A percentile compares a stretch with the other conserved stretches of the same genome.
Conservation (phyloP, 1,140 invertebrate species). For the Chlorops oryzae region DNA sequence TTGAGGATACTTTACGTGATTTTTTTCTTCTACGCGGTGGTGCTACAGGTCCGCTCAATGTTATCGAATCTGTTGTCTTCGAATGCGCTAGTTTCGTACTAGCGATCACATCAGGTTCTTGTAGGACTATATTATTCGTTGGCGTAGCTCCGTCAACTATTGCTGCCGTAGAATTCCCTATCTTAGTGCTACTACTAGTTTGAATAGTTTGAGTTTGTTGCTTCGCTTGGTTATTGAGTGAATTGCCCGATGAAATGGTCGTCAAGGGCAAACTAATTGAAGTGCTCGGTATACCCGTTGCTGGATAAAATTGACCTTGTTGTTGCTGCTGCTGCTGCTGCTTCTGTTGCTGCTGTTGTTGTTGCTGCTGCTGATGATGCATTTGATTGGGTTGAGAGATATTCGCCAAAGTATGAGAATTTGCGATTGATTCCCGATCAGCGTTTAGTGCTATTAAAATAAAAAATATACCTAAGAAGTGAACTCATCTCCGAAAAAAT, state of each 20-base stretch:
- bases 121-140: constrained; percentile 48
- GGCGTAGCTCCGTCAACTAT: neutral
- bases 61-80: constrained; percentile 47
- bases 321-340: constrained; percentile 6
- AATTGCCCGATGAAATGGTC: no score
- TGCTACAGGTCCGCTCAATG: constrained; percentile 58
- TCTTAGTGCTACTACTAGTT: constrained; percentile 2
- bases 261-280: no score
- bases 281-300: no score
- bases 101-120: constrained; percentile 89
- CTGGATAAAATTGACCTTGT: neutral
- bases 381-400: neutral
- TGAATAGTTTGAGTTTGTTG: constrained; percentile 2
- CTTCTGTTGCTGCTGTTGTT: neutral
- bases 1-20: constrained; percentile 52
- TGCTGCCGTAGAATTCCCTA: neutral
- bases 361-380: neutral
- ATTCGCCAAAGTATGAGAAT: no score
- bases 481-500: neutral
- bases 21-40: constrained; percentile 75
- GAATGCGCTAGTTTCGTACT: constrained; percentile 71
- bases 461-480: neutral
- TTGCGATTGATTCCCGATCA: no score
- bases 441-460: neutral
- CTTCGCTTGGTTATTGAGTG: no score